phyloP scores from a whole-genome alignment of 2,888 invertebrate species.

The Heliconius ethilla region DNA sequence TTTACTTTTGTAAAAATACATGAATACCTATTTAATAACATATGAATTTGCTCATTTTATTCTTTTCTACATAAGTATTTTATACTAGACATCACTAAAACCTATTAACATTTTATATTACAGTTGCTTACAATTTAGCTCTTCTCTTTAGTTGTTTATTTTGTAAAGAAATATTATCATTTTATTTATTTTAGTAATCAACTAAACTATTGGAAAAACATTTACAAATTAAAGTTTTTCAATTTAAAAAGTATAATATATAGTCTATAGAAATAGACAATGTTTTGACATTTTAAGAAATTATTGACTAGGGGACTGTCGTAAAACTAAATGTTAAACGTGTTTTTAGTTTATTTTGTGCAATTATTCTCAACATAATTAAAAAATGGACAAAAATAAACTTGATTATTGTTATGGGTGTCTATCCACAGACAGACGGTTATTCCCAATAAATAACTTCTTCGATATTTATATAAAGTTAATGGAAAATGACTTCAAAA shows the following conservation, averaged over 20 bases:
- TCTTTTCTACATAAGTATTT: no score
- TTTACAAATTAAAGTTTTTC: neutral
- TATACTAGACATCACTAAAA: no score
- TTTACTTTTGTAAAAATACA: no score
- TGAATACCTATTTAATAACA: no score
- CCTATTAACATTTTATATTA: no score
- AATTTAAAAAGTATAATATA: neutral
- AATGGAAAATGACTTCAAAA: constrained; percentile 28
- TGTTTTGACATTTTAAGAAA: constrained; percentile 20
- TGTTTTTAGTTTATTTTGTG: constrained; percentile 1
- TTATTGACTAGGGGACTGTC: constrained; percentile 27
- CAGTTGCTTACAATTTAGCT: no score
- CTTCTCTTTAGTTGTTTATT: no score
- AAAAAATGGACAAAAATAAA: neutral
- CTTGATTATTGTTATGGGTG: constrained; percentile 39
- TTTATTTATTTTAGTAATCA: no score
- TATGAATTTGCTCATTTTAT: no score
- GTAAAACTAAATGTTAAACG: constrained; percentile 12
- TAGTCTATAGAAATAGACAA: constrained; percentile 12
- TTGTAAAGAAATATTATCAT: no score
- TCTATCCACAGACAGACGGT: constrained; percentile 40
- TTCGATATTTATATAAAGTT: constrained; percentile 36
- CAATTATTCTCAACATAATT: neutral
- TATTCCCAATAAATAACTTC: constrained; percentile 34
- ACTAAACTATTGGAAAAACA: no score